Percentiles rank a stretch among this genome's conserved stretches.
Conservation (phyloP, 2,888 invertebrate species). For the Rhorus exstirpatorius region DNA sequence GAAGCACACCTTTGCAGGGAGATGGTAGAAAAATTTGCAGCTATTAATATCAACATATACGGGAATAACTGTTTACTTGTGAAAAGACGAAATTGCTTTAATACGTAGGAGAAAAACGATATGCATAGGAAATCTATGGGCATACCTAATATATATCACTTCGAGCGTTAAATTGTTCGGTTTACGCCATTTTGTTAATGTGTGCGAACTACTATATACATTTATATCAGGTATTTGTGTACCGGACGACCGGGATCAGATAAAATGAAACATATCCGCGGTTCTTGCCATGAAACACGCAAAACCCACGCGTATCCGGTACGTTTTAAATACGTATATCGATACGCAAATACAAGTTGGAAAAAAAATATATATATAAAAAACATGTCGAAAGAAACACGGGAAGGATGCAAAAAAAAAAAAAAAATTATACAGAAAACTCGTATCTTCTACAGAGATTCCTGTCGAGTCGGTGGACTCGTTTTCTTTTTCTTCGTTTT, state of each 20-base stretch:
- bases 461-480: neutral
- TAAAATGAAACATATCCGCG: constrained; percentile 63
- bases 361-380: constrained; percentile 18
- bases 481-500: neutral
- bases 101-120: too few species aligned
- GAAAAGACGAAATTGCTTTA: too few species aligned
- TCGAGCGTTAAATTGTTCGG: too few species aligned
- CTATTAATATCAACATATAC: too few species aligned
- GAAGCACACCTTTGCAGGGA: too few species aligned
- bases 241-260: constrained; percentile 60
- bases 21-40: too few species aligned
- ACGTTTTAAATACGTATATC: constrained; percentile 36
- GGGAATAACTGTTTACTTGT: too few species aligned
- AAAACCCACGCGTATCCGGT: constrained; percentile 59
- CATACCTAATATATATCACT: too few species aligned
- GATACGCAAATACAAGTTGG: constrained; percentile 43
- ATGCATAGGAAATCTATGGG: too few species aligned
- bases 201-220: too few species aligned
- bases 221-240: neutral
- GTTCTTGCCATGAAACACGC: constrained; percentile 42
- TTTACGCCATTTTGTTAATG: too few species aligned
- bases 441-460: constrained; percentile 43
- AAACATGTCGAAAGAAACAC: constrained; percentile 43
- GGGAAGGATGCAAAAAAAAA: constrained; percentile 15
- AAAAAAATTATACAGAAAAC: constrained; percentile 44